phyloP scores from a whole-genome alignment of 1,140 invertebrate species.

The Bilobella aurantiaca region DNA sequence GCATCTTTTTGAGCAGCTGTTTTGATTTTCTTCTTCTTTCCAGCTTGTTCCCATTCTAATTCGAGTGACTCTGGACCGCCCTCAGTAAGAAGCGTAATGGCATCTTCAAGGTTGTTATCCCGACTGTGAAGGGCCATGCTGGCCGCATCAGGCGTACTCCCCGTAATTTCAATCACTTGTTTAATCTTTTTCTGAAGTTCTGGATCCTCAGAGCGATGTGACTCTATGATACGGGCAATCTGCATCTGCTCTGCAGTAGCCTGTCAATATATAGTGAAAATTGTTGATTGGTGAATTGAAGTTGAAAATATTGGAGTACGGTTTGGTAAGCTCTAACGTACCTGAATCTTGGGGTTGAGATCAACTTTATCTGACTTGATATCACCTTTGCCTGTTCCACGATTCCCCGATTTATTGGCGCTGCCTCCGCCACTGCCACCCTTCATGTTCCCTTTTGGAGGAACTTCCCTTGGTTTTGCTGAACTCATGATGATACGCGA shows the following conservation, averaged over 20 bases:
- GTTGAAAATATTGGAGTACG: too few relatives aligned
- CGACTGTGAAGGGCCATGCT: conserved; percentile 70
- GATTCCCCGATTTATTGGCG: conserved; percentile 25
- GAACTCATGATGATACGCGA: conserved; percentile 35
- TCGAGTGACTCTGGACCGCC: conserved; percentile 28
- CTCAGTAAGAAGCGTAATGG: conserved; percentile 33
- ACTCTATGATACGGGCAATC: conserved; percentile 58
- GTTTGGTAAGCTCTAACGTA: too few relatives aligned
- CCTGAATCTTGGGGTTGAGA: conserved; percentile 35
- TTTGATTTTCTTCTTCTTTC: conserved; percentile 32
- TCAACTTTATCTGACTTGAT: conserved; percentile 37
- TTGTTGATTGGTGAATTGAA: too few relatives aligned
- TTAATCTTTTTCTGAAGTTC: conserved; percentile 59
- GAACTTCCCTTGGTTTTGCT: conserved; percentile 22
- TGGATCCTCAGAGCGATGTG: conserved; percentile 51
- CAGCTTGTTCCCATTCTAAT: conserved; percentile 31
- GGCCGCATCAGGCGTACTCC: conserved; percentile 67
- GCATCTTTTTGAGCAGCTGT: conserved; percentile 22
- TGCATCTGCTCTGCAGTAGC: conserved; percentile 52
- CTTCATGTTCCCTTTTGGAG: conserved; percentile 22
- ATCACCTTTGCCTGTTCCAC: conserved; percentile 28
- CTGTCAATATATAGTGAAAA: conserved; percentile 35
- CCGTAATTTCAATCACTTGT: conserved; percentile 66
- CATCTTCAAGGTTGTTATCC: conserved; percentile 58
- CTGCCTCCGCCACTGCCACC: conserved; percentile 22